Percentiles rank a stretch among this genome's conserved stretches.
phyloP scores from a whole-genome alignment of 1,140 invertebrate species.

The Drosophila yakuba region DNA sequence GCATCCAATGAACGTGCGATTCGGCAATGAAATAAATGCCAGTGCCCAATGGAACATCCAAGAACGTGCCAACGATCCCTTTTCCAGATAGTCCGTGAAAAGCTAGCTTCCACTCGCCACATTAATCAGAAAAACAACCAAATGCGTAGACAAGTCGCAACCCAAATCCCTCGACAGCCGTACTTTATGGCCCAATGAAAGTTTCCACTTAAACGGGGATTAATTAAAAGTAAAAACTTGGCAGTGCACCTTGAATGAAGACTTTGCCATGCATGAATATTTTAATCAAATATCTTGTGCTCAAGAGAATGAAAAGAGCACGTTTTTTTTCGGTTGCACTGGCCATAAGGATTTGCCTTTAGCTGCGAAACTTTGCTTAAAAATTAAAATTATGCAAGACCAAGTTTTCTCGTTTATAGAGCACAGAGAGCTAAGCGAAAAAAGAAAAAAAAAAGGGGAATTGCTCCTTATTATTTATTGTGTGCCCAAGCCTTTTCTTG shows the following conservation, averaged over 20 bases:
- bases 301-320: conserved; percentile 36
- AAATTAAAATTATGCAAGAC: conserved; percentile 45
- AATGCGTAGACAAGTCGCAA: conserved; percentile 34
- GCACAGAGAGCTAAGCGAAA: background rate
- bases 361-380: conserved; percentile 37
- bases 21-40: conserved; percentile 43
- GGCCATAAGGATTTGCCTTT: conserved; percentile 37
- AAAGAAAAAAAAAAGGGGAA: background rate
- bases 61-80: conserved; percentile 35
- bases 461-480: conserved; percentile 50
- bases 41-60: conserved; percentile 2
- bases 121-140: conserved; percentile 36
- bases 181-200: conserved; percentile 31
- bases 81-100: conserved; percentile 18
- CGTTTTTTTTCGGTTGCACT: conserved; percentile 22
- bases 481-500: conserved; percentile 31
- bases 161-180: conserved; percentile 12
- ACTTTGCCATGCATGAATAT: conserved; percentile 53
- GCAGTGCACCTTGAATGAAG: conserved; percentile 21
- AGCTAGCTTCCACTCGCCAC: background rate
- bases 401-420: conserved; percentile 30
- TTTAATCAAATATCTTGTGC: conserved; percentile 61
- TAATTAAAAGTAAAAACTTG: conserved; percentile 68
- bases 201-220: conserved; percentile 40
- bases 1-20: conserved; percentile 16